Conservation (phyloP, 2,113 vertebrate genomes). For the Sardina pilchardus region DNA sequence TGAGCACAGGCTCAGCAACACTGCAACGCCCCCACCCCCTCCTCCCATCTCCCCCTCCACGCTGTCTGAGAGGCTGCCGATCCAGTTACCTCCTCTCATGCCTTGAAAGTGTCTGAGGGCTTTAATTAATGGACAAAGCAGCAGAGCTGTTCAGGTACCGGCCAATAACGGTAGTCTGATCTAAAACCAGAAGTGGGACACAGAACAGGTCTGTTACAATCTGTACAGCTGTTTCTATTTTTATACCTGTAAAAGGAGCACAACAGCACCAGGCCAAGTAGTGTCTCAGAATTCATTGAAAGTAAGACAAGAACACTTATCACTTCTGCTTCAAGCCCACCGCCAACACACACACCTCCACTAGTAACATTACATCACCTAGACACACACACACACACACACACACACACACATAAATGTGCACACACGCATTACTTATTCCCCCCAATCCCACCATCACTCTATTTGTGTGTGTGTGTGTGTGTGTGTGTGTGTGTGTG, state of each 20-base stretch:
- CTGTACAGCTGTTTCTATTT: not conserved
- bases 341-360: not conserved
- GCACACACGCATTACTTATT: no score
- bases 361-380: no score
- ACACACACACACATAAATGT: no score
- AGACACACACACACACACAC: no score
- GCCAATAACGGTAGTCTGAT: not conserved
- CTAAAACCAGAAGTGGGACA: not conserved
- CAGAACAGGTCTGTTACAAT: not conserved
- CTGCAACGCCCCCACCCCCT: slow-evolving; percentile 17
- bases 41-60: slow-evolving; percentile 71
- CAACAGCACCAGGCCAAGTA: not conserved
- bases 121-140: slow-evolving; percentile 86
- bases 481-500: not conserved
- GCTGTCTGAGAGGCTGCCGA: slow-evolving; percentile 81
- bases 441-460: no score
- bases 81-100: slow-evolving; percentile 81
- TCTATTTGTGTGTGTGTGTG: not conserved
- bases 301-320: not conserved
- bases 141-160: not conserved
- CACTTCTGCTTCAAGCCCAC: no score
- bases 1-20: not conserved
- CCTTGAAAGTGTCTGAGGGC: slow-evolving; percentile 69
- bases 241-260: not conserved
- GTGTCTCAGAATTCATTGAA: not conserved